Percentiles rank a stretch among this genome's conserved stretches.
Conservation (phyloP, 2,888 invertebrate genomes). For the Andrena fulva region DNA sequence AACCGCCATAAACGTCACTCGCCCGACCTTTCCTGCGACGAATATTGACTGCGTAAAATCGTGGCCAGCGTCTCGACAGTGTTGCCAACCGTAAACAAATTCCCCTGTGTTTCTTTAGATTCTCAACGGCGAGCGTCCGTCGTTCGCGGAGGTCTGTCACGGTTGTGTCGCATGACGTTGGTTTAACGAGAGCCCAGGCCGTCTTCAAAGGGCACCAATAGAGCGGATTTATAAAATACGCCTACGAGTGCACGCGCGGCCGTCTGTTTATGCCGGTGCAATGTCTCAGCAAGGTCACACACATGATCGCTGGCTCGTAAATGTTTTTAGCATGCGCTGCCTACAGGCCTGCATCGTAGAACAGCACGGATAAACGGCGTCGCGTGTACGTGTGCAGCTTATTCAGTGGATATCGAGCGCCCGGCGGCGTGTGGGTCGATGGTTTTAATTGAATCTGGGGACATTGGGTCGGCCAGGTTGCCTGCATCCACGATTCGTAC, state of each 20-base stretch:
- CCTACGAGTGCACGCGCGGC: conserved; percentile 49
- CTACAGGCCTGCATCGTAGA: conserved; percentile 34
- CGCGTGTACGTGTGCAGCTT: conserved; percentile 1
- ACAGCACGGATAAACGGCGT: conserved; percentile 14
- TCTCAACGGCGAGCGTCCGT: conserved; percentile 14
- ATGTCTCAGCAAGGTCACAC: conserved; percentile 77
- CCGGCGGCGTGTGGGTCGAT: not conserved
- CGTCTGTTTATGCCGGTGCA: conserved; percentile 77
- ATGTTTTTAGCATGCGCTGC: conserved; percentile 67
- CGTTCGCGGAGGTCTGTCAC: conserved; percentile 24
- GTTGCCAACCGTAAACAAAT: conserved; percentile 1
- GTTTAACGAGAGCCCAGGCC: conserved; percentile 31
- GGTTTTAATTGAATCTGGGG: conserved; percentile 25
- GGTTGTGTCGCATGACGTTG: conserved; percentile 32
- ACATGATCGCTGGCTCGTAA: conserved; percentile 71
- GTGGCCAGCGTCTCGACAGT: not conserved
- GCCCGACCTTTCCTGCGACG: not conserved
- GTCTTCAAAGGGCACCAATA: conserved; percentile 48
- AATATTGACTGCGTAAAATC: not conserved
- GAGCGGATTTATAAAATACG: conserved; percentile 61
- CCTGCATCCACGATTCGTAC: not conserved
- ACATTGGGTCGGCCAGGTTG: not conserved
- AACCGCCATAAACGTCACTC: not conserved
- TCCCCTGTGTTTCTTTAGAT: not conserved
- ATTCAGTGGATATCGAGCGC: not conserved